phyloP scores from a whole-genome alignment of 2,113 vertebrate species.

The Pteropus alecto region DNA sequence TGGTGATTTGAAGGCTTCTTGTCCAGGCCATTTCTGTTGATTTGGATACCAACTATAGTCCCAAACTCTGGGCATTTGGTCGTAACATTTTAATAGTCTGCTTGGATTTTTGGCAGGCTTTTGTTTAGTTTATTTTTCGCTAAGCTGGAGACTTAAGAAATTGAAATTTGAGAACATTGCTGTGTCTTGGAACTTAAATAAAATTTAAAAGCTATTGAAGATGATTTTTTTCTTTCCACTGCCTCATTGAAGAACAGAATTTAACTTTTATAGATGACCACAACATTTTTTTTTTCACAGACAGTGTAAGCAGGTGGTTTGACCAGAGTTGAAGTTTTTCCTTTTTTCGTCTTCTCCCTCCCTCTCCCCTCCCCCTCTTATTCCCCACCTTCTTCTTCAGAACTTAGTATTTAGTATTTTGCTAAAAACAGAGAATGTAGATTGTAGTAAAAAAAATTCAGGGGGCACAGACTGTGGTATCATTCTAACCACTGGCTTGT shows the following conservation, averaged over 20 bases:
- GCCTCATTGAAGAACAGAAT: background rate
- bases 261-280: slow-evolving; percentile 34
- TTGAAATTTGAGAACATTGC: slow-evolving; percentile 67
- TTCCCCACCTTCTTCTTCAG: too few relatives aligned
- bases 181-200: slow-evolving; percentile 50
- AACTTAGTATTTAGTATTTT: background rate
- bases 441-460: background rate
- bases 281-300: background rate
- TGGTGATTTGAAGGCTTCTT: slow-evolving; percentile 60
- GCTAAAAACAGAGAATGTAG: background rate
- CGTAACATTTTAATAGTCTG: slow-evolving; percentile 68
- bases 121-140: slow-evolving; percentile 68
- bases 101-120: slow-evolving; percentile 62
- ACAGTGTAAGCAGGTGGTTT: background rate
- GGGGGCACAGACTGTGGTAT: background rate
- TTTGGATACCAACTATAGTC: slow-evolving; percentile 44
- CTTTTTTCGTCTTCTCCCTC: background rate
- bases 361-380: background rate
- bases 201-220: slow-evolving; percentile 15
- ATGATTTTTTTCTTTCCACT: slow-evolving; percentile 19
- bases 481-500: background rate
- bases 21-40: slow-evolving; percentile 62
- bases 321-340: background rate
- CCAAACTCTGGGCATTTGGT: slow-evolving; percentile 22
- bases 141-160: slow-evolving; percentile 49